phyloP scores from a whole-genome alignment of 2,797 vertebrate species.

The Buphagus erythrorhynchus region DNA sequence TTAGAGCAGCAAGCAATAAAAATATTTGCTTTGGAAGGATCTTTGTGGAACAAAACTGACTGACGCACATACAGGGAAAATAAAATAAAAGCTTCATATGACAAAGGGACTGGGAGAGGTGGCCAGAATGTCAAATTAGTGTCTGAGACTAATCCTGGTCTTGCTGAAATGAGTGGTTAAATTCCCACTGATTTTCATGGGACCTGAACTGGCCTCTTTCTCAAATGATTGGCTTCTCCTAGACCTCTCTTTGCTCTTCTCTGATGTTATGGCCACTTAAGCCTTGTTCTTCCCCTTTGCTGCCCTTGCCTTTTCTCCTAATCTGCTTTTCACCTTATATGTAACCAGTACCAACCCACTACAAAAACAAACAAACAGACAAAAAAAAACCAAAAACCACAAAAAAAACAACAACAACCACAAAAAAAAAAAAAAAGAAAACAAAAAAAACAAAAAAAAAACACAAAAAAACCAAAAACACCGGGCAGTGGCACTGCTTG shows the following conservation, averaged over 20 bases:
- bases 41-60: constrained; percentile 52
- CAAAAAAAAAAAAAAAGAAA: neutral
- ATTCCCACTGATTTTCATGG: neutral
- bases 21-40: constrained; percentile 68
- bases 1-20: constrained; percentile 60
- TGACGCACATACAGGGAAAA: constrained; percentile 55
- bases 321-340: neutral
- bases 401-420: too few relatives aligned
- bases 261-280: neutral
- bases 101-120: constrained; percentile 45
- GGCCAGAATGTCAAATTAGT: constrained; percentile 33
- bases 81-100: constrained; percentile 43
- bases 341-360: neutral
- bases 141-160: neutral
- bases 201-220: neutral
- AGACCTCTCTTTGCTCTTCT: neutral
- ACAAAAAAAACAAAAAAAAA: too few relatives aligned
- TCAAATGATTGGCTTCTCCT: neutral
- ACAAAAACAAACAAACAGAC: neutral
- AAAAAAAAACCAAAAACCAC: neutral
- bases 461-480: neutral
- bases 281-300: neutral
- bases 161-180: neutral
- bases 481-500: neutral
- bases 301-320: neutral